Evolutionary conservation across 2,113 vertebrate genomes (phyloP).

Genomic region (Condylura cristata): DNA sequence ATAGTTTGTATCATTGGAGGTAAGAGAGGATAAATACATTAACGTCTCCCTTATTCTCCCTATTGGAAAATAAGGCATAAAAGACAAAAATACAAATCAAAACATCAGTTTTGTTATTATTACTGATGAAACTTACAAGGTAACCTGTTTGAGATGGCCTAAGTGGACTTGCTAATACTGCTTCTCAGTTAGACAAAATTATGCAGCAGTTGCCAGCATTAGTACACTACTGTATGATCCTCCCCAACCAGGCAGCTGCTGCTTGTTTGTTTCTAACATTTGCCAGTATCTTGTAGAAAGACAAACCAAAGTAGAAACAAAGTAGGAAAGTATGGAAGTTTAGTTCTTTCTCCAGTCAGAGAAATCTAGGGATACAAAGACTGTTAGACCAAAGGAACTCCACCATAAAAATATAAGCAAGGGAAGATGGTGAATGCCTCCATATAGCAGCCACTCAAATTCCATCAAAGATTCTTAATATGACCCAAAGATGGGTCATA

Average conservation of each 20-base stretch:
- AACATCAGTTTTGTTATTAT: neutral
- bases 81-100: conserved; percentile 21
- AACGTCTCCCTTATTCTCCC: no score
- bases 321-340: neutral
- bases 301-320: neutral
- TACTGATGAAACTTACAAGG: conserved; percentile 14
- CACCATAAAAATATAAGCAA: neutral
- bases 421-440: neutral
- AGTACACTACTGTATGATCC: neutral
- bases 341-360: conserved; percentile 37
- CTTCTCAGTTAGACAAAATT: neutral
- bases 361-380: neutral
- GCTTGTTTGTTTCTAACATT: neutral
- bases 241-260: neutral
- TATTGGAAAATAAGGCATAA: neutral
- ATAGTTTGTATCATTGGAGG: neutral
- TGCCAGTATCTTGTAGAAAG: neutral
- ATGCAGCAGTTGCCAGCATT: neutral
- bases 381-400: neutral
- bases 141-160: neutral
- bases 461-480: neutral
- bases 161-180: neutral
- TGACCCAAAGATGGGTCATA: neutral
- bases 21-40: neutral
- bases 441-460: neutral